Evolutionary conservation across 2,113 vertebrate genomes (phyloP).

Genomic region (Antechinus stuartii): DNA sequence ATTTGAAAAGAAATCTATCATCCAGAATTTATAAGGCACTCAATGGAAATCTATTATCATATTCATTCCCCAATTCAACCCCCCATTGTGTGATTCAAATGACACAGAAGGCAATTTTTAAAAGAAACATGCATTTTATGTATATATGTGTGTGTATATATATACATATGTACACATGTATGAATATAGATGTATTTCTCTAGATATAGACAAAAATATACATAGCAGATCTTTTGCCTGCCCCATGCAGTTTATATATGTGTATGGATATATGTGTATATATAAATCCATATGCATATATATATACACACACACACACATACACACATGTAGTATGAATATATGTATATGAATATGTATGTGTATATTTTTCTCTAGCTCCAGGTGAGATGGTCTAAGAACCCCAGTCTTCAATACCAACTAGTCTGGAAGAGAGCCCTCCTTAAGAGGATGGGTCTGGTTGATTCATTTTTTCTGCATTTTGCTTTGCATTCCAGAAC

Average conservation of each 20-base stretch:
- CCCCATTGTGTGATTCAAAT: too few species aligned
- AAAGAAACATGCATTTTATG: too few species aligned
- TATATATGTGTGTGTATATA: too few species aligned
- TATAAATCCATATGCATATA: too few species aligned
- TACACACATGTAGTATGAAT: not conserved
- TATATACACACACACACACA: not conserved
- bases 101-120: too few species aligned
- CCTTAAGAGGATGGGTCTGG: not conserved
- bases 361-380: not conserved
- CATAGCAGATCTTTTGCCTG: too few species aligned
- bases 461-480: not conserved
- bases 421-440: not conserved
- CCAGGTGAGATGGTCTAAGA: not conserved
- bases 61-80: too few species aligned
- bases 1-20: not conserved
- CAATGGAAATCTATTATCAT: not conserved
- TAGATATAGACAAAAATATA: too few species aligned
- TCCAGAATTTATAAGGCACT: not conserved
- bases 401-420: not conserved
- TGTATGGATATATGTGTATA: not conserved
- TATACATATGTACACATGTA: too few species aligned
- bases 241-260: too few species aligned
- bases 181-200: too few species aligned
- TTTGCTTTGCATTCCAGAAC: not conserved
- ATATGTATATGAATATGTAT: not conserved